These are phyloP conservation scores for Saguinus imperator DNA, from an alignment of 2,113 vertebrate species.

Conservation along the genomic window DNA sequence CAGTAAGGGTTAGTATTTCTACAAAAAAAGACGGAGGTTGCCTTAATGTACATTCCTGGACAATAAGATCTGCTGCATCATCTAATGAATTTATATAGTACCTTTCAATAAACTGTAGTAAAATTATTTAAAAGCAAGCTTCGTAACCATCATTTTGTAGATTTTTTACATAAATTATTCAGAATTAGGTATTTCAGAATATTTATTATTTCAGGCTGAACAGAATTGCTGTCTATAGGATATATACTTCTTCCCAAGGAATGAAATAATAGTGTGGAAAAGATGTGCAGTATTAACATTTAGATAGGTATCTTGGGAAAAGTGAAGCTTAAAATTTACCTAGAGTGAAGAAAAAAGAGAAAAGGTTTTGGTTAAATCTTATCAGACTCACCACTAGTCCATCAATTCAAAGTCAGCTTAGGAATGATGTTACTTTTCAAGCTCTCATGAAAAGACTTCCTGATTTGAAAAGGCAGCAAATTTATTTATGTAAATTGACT, in stretches of 20 bases:
- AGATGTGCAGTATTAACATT: slow-evolving; percentile 72
- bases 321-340: slow-evolving; percentile 66
- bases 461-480: slow-evolving; percentile 63
- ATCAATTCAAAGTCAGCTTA: slow-evolving; percentile 58
- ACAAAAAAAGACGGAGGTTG: background rate
- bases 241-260: slow-evolving; percentile 46
- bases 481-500: slow-evolving; percentile 72
- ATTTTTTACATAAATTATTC: slow-evolving; percentile 68
- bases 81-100: slow-evolving; percentile 24
- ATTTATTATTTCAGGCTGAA: slow-evolving; percentile 67
- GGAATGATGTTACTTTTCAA: slow-evolving; percentile 60
- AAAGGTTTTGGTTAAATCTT: slow-evolving; percentile 60
- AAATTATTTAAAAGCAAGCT: slow-evolving; percentile 53
- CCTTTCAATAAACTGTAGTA: slow-evolving; percentile 49
- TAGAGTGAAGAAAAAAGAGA: slow-evolving; percentile 45
- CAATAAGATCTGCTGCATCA: slow-evolving; percentile 45
- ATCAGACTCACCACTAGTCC: slow-evolving; percentile 55
- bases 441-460: slow-evolving; percentile 58
- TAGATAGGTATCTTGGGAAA: slow-evolving; percentile 75
- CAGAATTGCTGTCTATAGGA: slow-evolving; percentile 53
- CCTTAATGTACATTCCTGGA: background rate
- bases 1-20: background rate
- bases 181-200: slow-evolving; percentile 57
- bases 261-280: slow-evolving; percentile 66
- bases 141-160: slow-evolving; percentile 54